A percentile compares a stretch with the other conserved stretches of the same genome.
phyloP scores from a whole-genome alignment of 2,888 invertebrate species.

The Calameuta filiformis region DNA sequence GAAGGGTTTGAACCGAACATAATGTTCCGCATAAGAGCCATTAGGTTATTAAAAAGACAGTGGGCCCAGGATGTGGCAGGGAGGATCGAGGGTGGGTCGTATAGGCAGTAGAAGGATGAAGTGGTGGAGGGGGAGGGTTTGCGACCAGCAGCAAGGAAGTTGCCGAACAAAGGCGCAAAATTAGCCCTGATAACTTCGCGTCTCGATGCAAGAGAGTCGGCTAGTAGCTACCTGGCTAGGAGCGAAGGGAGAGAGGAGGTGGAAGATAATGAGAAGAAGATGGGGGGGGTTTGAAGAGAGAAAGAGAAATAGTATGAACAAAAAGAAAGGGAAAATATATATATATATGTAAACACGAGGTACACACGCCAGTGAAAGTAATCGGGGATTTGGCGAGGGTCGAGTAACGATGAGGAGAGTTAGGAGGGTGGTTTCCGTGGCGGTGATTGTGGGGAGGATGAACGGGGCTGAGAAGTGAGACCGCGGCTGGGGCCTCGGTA shows the following conservation, averaged over 20 bases:
- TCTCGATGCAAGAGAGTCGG: slow-evolving; percentile 34
- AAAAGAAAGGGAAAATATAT: not conserved
- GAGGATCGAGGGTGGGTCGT: slow-evolving; percentile 37
- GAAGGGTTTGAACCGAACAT: slow-evolving; percentile 24
- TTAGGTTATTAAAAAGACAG: slow-evolving; percentile 65
- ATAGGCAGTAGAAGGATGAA: slow-evolving; percentile 27
- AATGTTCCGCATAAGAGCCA: slow-evolving; percentile 60
- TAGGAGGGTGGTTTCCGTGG: not conserved
- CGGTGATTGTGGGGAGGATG: not conserved
- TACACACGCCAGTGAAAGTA: not conserved
- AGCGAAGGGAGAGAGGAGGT: slow-evolving; percentile 13
- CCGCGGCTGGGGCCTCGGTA: not conserved
- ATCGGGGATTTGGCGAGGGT: not conserved
- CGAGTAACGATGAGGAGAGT: not conserved
- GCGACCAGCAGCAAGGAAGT: slow-evolving; percentile 25
- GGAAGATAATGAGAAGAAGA: slow-evolving; percentile 15
- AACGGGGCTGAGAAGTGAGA: not conserved
- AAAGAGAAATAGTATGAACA: not conserved
- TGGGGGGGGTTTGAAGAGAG: not conserved
- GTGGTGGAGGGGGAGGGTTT: not conserved
- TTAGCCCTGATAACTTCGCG: slow-evolving; percentile 55
- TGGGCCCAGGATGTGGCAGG: slow-evolving; percentile 44
- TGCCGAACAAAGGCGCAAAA: slow-evolving; percentile 50
- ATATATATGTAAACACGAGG: not conserved
- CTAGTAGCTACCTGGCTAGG: slow-evolving; percentile 18